phyloP scores from a whole-genome alignment of 2,888 invertebrate genomes.

The Caenorhabditis panamensis region DNA sequence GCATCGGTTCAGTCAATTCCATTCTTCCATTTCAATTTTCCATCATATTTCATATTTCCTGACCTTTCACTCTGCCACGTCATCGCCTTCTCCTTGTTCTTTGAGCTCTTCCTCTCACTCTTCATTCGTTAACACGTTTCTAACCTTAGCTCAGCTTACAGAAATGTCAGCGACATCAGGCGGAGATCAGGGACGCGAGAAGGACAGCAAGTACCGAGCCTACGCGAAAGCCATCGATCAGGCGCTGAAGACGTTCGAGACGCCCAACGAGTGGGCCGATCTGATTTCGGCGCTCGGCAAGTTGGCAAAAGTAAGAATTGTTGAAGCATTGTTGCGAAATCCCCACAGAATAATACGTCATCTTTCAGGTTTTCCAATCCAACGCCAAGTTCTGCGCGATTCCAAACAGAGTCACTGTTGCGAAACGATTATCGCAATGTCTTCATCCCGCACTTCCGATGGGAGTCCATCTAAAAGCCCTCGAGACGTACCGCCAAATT shows the following conservation, averaged over 20 bases:
- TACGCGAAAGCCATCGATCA: constrained; percentile 90
- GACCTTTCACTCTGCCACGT: background rate
- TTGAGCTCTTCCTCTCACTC: background rate
- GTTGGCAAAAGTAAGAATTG: constrained; percentile 87
- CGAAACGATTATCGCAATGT: constrained; percentile 93
- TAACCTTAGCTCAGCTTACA: background rate
- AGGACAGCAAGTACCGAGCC: constrained; percentile 71
- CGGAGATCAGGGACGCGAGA: constrained; percentile 45
- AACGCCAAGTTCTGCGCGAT: constrained; percentile 90
- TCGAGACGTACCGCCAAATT: constrained; percentile 93
- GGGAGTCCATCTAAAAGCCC: constrained; percentile 92
- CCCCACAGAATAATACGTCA: constrained; percentile 32
- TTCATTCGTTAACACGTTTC: background rate
- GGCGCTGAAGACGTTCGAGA: constrained; percentile 92
- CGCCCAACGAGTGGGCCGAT: constrained; percentile 96
- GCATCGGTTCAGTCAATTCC: constrained; percentile 13
- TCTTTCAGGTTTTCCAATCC: constrained; percentile 86
- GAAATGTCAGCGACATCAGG: constrained; percentile 56
- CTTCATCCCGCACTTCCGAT: constrained; percentile 93
- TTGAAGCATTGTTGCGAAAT: background rate
- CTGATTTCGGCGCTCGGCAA: constrained; percentile 92
- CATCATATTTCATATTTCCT: constrained; percentile 42
- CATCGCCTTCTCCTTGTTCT: background rate
- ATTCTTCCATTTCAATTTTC: no score
- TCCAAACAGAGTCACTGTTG: constrained; percentile 90